Evolutionary conservation across 2,113 vertebrate genomes (phyloP).

Genomic region (Mystacornis crossleyi): DNA sequence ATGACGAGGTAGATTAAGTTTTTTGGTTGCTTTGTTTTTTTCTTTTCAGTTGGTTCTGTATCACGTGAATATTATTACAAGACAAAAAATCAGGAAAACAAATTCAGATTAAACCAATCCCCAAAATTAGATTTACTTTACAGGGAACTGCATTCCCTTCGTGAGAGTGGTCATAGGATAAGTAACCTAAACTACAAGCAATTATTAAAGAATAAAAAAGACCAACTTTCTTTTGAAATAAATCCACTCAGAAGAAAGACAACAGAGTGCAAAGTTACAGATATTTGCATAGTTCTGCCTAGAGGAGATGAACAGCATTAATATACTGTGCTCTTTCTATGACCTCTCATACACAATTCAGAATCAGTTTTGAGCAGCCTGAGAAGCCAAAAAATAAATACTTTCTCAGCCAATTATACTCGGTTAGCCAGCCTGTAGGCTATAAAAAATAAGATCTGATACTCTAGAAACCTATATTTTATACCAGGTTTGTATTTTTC

Average conservation of each 20-base stretch:
- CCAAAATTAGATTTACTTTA: not conserved
- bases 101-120: not conserved
- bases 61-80: not conserved
- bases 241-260: not conserved
- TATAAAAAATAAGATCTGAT: not conserved
- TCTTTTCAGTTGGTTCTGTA: not conserved
- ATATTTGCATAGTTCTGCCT: constrained; percentile 16
- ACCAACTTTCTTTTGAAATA: not conserved
- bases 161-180: not conserved
- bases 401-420: not conserved
- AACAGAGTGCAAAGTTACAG: not conserved
- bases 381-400: not conserved
- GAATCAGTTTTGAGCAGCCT: not conserved
- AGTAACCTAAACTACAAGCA: not conserved
- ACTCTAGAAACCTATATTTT: constrained; percentile 12
- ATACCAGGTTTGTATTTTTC: not conserved
- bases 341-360: not conserved
- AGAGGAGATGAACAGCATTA: not conserved
- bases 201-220: not conserved
- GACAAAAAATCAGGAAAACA: not conserved
- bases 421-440: not conserved
- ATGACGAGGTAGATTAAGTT: not conserved
- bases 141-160: not conserved
- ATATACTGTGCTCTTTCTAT: not conserved
- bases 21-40: not conserved